phyloP scores from a whole-genome alignment of 2,113 vertebrate genomes.

The Todiramphus chloris region DNA sequence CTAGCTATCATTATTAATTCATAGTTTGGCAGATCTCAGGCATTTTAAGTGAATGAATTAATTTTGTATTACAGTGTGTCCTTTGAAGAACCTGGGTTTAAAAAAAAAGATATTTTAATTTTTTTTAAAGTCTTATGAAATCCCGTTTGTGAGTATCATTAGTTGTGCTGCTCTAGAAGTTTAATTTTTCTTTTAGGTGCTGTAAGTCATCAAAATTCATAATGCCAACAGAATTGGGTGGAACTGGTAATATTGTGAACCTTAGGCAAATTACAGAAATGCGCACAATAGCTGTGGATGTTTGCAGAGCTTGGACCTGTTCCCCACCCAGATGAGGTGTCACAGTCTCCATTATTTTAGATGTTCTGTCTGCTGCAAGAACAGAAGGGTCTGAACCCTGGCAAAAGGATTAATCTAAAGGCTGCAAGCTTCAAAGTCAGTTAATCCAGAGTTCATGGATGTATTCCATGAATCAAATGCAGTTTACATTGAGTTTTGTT shows the following conservation, averaged over 20 bases:
- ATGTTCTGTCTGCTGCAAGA: neutral
- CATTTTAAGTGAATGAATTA: constrained; percentile 14
- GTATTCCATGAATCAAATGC: neutral
- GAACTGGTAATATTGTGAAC: neutral
- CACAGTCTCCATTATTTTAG: neutral
- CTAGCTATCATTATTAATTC: constrained; percentile 44
- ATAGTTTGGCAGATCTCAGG: neutral
- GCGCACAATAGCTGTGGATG: neutral
- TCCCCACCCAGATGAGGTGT: neutral
- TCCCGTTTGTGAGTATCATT: neutral
- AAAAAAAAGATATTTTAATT: neutral
- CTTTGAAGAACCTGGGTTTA: neutral
- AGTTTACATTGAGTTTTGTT: neutral
- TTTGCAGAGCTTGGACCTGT: neutral
- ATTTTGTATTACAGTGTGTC: neutral
- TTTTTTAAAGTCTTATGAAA: neutral
- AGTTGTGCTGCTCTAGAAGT: neutral
- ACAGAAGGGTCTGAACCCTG: neutral
- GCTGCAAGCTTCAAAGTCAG: neutral
- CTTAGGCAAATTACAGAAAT: neutral
- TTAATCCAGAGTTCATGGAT: neutral
- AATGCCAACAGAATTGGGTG: neutral
- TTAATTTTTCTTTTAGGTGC: neutral
- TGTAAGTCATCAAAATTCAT: neutral
- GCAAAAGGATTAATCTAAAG: neutral